Evolutionary conservation across 2,888 invertebrate species (phyloP), one percentile per base, ranked within the genome.

Genomic region (Achlya flavicornis): DNA sequence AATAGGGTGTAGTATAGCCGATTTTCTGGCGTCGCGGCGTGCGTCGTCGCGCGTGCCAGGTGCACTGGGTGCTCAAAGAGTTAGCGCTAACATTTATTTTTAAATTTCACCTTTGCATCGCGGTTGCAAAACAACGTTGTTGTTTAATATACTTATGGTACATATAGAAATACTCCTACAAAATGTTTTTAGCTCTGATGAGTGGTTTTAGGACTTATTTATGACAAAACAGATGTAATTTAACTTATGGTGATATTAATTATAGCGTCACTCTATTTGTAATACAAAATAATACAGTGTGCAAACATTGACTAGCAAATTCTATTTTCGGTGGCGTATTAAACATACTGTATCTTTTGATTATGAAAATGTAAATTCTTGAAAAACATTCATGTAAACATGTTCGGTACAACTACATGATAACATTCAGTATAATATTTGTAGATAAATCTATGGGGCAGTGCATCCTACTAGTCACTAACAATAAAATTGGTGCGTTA

Each of bases 401-500:
- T 35, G 57, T 63, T 63, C 58, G 19, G 41, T 41, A 60, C 19
- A 38, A 60, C 60, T 58, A 61, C 53, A 32, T 43, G 60, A 60
- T 41, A 60, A 60, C 60, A 60, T 60, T 41, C 60, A 60, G 19
- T 60, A 38, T 48, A 48, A 53, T 19, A 53, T 11, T 38, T 16
- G 19, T 60, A 60, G 26, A 60, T 26, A 60, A 41, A 64, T 61
- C 61, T 57, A 64, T 35, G 14, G 78, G 77, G 76, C 79, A 75
- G 80, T 84, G 85, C 81, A 74, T 71, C 71, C 75, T 78, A 84
- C 81, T 14, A n/a, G 69, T 81, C 79, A 77, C 80, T 81, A 82
- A 16, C 41, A 53, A 69, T 65, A 41, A 41, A 41, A 41, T 41
- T 63, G 70, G 84, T 85, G 86, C 83, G 75, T 75, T 61, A 76